A percentile compares a stretch with the other conserved stretches of the same genome.
Evolutionary conservation across 2,888 invertebrate genomes (phyloP).

Genomic region (Proisotoma minuta): DNA sequence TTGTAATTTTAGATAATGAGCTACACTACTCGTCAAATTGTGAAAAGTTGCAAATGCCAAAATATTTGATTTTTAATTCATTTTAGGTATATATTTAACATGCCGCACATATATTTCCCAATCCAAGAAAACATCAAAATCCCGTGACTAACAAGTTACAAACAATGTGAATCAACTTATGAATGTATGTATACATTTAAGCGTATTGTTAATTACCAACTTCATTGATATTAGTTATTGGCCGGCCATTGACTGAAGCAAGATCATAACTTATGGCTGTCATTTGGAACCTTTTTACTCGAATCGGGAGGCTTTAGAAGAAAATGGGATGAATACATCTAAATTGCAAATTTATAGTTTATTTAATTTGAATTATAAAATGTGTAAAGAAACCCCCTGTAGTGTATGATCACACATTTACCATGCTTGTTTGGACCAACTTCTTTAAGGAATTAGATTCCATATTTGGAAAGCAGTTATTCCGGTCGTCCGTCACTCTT

Average conservation of each 20-base stretch:
- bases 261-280: conserved; percentile 4
- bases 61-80: too few species aligned
- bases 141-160: too few species aligned
- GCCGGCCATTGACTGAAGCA: neutral
- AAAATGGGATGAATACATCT: neutral
- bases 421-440: conserved; percentile 16
- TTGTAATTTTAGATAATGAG: neutral
- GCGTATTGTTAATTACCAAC: too few species aligned
- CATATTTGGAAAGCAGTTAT: conserved; percentile 42
- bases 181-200: too few species aligned
- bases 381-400: conserved; percentile 10
- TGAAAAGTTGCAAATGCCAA: neutral
- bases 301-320: neutral
- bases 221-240: too few species aligned
- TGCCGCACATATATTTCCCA: too few species aligned
- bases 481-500: conserved; percentile 27
- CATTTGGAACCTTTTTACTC: neutral
- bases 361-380: conserved; percentile 16
- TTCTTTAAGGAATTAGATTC: conserved; percentile 21
- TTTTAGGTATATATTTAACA: too few species aligned
- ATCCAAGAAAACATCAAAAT: too few species aligned
- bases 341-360: conserved; percentile 24
- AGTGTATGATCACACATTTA: conserved; percentile 25
- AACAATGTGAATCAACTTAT: too few species aligned
- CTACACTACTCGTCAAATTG: neutral